Evolutionary conservation across 1,140 invertebrate species (phyloP), one percentile per base, ranked within the genome.

Genomic region (Epicauta chinensis): DNA sequence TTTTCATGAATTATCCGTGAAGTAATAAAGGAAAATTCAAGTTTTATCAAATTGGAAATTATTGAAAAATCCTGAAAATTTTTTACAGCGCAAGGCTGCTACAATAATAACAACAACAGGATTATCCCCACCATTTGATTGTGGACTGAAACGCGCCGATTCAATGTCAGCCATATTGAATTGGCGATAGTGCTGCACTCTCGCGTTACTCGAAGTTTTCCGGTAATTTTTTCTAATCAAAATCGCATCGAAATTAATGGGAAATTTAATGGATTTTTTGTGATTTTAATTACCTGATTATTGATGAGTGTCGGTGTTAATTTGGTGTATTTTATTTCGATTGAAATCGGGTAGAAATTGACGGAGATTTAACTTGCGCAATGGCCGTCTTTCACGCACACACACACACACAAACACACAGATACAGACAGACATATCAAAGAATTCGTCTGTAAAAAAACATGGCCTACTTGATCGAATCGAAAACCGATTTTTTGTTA

Each of bases 161-260:
- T 53, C 52, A 35, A 34, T 44, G 51, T 45, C 64, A 56, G 64
- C 64, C 64, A 66, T 66, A 51, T 63, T 66, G 63, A 60, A 61
- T 66, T 51, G 34, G 34, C 58, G 63, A 64, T 52, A 53, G 64
- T 63, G 61, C 60, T 59, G 62, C 59, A 51, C 51, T 39, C 58
- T 62, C 50, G 51, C 12, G 31, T 6, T 40, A 32, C 7, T 17
- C 16, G 3, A 13, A 46, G 32, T 29, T 40, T 46, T 46, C 51
- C 34, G 36, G 13, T 40, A 15, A 31, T n/a, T n/a, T 34, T 34
- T 34, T 34, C 10, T 12, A 34, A 34, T 34, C 10, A 30, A n/a
- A n/a, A n/a, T n/a, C 23, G 23, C 7, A 2, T n/a, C 23, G 23
- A 23, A 23, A 23, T 23, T 23, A 23, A 23, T 23, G 4, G 23